phyloP scores from a whole-genome alignment of 1,140 invertebrate species.

The Pteromalus puparum region DNA sequence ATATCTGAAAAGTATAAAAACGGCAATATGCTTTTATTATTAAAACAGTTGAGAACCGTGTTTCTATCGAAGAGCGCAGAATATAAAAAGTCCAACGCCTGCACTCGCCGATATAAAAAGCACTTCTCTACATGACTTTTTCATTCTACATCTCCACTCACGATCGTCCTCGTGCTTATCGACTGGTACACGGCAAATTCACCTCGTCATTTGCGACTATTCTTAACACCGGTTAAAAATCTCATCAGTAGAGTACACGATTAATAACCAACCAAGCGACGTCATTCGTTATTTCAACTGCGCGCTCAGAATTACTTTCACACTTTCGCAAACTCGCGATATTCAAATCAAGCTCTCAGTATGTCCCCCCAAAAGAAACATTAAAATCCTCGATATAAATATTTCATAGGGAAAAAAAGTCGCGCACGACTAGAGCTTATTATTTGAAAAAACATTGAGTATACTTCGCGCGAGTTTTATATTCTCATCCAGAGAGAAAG shows the following conservation, averaged over 20 bases:
- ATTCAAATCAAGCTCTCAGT: too few relatives aligned
- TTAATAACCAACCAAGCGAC: too few relatives aligned
- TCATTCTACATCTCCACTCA: neutral
- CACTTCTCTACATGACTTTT: neutral
- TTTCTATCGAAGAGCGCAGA: too few relatives aligned
- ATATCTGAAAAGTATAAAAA: too few relatives aligned
- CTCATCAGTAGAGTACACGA: neutral
- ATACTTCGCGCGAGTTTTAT: neutral
- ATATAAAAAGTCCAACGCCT: neutral
- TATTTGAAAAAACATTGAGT: conserved; percentile 25
- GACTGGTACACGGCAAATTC: neutral
- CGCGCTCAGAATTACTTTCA: too few relatives aligned
- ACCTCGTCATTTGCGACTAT: too few relatives aligned
- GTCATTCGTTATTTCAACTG: too few relatives aligned
- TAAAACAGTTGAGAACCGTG: too few relatives aligned
- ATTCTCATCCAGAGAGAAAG: neutral
- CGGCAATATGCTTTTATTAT: too few relatives aligned
- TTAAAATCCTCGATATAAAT: conserved; percentile 29
- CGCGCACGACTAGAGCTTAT: neutral
- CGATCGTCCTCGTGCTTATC: neutral
- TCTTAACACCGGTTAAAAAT: neutral
- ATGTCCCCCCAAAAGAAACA: too few relatives aligned
- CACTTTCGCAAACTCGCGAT: too few relatives aligned
- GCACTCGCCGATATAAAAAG: too few relatives aligned
- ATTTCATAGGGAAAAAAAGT: neutral